Percentiles rank a stretch among this genome's conserved stretches.
phyloP scores from a whole-genome alignment of 2,113 vertebrate species.

The Hylia prasina region DNA sequence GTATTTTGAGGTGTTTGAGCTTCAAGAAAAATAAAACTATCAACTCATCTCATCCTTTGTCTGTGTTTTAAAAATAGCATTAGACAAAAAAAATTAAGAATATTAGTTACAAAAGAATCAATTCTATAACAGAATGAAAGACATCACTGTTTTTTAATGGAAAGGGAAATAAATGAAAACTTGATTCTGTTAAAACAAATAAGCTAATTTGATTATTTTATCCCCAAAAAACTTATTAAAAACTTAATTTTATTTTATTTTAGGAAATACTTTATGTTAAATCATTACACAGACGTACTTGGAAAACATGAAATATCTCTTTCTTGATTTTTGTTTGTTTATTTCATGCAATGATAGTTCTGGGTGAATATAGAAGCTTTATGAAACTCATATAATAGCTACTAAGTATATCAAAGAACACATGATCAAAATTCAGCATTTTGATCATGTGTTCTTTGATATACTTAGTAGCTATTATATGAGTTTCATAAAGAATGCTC shows the following conservation, averaged over 20 bases:
- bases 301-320: background rate
- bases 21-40: background rate
- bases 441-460: too few species aligned
- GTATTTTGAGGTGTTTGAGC: accelerated
- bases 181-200: background rate
- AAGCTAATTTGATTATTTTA: background rate
- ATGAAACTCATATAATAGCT: background rate
- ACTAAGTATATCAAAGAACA: background rate
- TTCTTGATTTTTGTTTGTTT: background rate
- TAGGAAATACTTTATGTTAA: background rate
- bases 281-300: background rate
- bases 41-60: background rate
- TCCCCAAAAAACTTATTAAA: background rate
- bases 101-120: background rate
- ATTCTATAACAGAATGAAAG: background rate
- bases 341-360: background rate
- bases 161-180: background rate
- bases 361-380: background rate
- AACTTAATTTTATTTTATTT: background rate
- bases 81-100: background rate
- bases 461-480: too few species aligned
- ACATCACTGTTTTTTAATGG: background rate
- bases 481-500: too few species aligned
- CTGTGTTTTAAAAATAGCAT: background rate
- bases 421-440: background rate